These are phyloP conservation scores for Scaptomyza caliginosa DNA, from an alignment of 2,888 invertebrate genomes.

Conservation along the genomic window DNA sequence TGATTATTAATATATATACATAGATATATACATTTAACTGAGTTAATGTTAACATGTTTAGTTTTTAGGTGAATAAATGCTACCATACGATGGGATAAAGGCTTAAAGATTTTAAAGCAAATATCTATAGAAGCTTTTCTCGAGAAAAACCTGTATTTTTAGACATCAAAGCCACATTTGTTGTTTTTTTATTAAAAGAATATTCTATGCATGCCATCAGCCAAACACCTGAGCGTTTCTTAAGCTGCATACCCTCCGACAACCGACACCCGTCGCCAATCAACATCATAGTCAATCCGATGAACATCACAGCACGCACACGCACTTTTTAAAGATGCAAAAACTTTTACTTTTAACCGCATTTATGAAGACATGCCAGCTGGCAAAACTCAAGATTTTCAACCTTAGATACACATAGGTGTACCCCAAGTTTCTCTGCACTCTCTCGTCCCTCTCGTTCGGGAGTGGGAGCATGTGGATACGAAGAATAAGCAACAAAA, in stretches of 20 bases:
- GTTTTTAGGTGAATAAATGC: too few relatives aligned
- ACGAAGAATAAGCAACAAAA: slow-evolving; percentile 32
- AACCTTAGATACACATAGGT: slow-evolving; percentile 12
- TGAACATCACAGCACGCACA: slow-evolving; percentile 48
- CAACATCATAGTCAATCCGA: slow-evolving; percentile 24
- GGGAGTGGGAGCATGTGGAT: too few relatives aligned
- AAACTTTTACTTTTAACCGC: slow-evolving; percentile 79
- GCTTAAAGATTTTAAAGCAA: too few relatives aligned
- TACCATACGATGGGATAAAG: too few relatives aligned
- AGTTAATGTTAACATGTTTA: neutral
- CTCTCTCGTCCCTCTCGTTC: neutral
- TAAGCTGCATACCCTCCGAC: slow-evolving; percentile 13
- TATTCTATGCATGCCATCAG: slow-evolving; percentile 33
- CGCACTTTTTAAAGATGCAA: slow-evolving; percentile 63
- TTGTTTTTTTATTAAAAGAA: slow-evolving; percentile 13
- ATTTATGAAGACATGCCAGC: slow-evolving; percentile 66
- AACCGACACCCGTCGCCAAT: neutral
- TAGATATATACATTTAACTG: neutral
- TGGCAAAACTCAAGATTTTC: slow-evolving; percentile 20
- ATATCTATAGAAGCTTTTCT: too few relatives aligned
- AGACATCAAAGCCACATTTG: neutral
- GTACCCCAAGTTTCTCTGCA: too few relatives aligned
- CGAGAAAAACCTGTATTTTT: too few relatives aligned
- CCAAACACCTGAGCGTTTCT: slow-evolving; percentile 33
- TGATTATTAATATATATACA: neutral